Percentiles rank a stretch among this genome's conserved stretches.
Conservation (phyloP, 1,140 invertebrate genomes). For the Bombus waltoni region DNA sequence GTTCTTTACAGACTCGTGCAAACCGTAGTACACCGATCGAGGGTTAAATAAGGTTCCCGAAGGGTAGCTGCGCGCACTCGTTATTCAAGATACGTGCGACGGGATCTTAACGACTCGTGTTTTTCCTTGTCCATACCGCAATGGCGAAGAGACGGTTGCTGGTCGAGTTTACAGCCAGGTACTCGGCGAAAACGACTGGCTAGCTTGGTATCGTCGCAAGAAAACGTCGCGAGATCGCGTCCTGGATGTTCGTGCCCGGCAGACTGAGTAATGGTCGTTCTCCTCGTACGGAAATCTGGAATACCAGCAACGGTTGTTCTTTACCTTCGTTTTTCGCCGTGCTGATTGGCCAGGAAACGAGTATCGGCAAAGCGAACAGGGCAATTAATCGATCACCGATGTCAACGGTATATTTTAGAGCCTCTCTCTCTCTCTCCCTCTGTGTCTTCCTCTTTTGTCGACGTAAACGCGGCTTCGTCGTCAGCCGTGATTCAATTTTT, state of each 20-base stretch:
- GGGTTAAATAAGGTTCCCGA: background rate
- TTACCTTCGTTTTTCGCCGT: background rate
- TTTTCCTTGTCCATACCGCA: conserved; percentile 48
- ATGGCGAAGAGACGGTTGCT: conserved; percentile 35
- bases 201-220: conserved; percentile 17
- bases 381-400: conserved; percentile 38
- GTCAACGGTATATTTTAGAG: conserved; percentile 13
- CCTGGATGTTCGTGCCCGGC: conserved; percentile 46
- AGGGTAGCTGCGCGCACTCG: conserved; percentile 17
- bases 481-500: conserved; percentile 7
- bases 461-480: background rate
- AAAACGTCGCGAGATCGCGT: conserved; percentile 47
- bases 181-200: conserved; percentile 33
- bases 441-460: background rate
- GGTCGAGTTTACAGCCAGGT: background rate
- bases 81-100: conserved; percentile 29
- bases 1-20: background rate
- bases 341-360: conserved; percentile 17
- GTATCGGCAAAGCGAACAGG: conserved; percentile 7
- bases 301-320: background rate
- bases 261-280: conserved; percentile 51
- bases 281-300: conserved; percentile 65
- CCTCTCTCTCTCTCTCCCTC: background rate
- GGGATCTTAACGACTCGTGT: conserved; percentile 50
- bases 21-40: background rate